These are phyloP conservation scores for Bovichtus variegatus DNA, from an alignment of 2,797 vertebrate genomes.

Conservation along the genomic window DNA sequence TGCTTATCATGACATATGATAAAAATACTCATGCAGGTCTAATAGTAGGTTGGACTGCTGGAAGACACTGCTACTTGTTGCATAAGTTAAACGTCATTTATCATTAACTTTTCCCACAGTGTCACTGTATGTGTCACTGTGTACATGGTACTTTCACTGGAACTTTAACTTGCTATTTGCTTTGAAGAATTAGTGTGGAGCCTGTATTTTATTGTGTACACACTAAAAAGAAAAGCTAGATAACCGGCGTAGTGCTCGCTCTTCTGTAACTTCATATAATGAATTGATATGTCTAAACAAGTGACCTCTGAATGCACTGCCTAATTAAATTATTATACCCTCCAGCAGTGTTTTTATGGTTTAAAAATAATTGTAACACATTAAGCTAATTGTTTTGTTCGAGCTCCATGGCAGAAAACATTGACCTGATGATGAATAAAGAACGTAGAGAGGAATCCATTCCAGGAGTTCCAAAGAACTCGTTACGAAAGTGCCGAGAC, in stretches of 20 bases:
- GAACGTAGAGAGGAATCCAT: background rate
- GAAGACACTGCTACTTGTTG: background rate
- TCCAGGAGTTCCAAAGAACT: background rate
- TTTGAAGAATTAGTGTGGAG: background rate
- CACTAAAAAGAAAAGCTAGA: background rate
- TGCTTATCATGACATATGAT: background rate
- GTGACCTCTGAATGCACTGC: background rate
- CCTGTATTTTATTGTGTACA: background rate
- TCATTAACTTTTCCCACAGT: background rate
- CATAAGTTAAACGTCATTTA: background rate
- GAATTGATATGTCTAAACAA: conserved; percentile 7
- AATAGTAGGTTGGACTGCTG: background rate
- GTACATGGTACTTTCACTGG: background rate
- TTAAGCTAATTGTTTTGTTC: background rate
- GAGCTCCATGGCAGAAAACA: too few relatives aligned
- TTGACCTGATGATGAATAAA: conserved; percentile 1
- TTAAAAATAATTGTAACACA: background rate
- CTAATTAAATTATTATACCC: conserved; percentile 8
- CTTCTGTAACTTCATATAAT: background rate
- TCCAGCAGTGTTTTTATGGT: background rate
- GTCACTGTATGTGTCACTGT: conserved; percentile 11
- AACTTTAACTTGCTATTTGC: background rate
- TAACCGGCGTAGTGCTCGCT: too few relatives aligned
- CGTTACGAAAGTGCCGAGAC: conserved; percentile 3
- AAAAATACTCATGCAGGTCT: background rate